These are phyloP conservation scores for Coranthus polyacanthus DNA, from an alignment of 2,797 vertebrate species.

Conservation along the genomic window DNA sequence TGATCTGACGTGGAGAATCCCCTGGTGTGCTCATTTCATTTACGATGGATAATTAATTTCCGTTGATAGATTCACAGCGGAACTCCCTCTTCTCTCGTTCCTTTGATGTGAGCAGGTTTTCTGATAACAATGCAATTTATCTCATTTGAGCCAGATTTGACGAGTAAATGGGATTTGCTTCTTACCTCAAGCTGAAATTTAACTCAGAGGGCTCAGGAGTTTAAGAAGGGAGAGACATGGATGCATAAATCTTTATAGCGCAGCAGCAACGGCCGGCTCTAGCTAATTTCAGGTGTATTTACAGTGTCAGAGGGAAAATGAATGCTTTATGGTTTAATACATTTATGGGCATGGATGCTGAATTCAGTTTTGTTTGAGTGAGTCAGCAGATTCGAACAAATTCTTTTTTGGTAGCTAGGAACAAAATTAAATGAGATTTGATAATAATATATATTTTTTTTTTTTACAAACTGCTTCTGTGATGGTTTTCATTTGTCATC, in stretches of 20 bases:
- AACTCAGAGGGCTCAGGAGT: conserved; percentile 27
- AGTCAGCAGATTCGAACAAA: no score
- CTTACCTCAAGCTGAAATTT: conserved; percentile 53
- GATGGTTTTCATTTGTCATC: conserved; percentile 1
- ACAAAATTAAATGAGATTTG: no score
- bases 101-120: conserved; percentile 77
- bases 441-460: no score
- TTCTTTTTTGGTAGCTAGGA: no score
- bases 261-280: not conserved
- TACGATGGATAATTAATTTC: conserved; percentile 82
- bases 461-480: no score
- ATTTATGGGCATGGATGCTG: no score
- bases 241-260: not conserved
- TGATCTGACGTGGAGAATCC: conserved; percentile 74
- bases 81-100: conserved; percentile 69
- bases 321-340: not conserved
- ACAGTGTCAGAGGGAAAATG: not conserved
- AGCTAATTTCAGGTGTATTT: conserved; percentile 26
- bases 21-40: conserved; percentile 77
- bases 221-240: conserved; percentile 16
- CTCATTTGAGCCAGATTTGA: conserved; percentile 64
- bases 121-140: conserved; percentile 76
- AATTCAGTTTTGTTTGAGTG: no score
- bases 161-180: conserved; percentile 70
- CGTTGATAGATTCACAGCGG: conserved; percentile 70